Evolutionary conservation across 1,140 invertebrate genomes (phyloP), one percentile per base, ranked within the genome.

Genomic region (Prorops nasuta): DNA sequence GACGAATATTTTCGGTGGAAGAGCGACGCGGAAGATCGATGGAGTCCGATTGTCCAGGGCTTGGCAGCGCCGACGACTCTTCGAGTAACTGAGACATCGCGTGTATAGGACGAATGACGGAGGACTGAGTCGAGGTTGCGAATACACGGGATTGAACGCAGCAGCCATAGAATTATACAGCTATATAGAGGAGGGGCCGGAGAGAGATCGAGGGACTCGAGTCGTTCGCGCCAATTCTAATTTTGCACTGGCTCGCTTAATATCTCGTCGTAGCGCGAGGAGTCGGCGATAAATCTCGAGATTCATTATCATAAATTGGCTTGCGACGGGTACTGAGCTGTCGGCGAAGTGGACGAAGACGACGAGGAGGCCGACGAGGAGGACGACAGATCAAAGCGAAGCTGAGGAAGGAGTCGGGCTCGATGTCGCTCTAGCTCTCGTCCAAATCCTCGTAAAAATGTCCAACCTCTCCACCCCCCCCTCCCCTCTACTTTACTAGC

Each of bases 291-390:
- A 66, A 66, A 64, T 64, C 59, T 64, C 42, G 10, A 35, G 51
- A 56, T 59, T 66, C 63, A 66, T 66, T 66, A 66, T 66, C 64
- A 66, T 66, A 66, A 66, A 66, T 66, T 66, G 58, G 61, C 49
- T 37, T 19, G n/a, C n/a, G 54, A 55, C 57, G 50, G 52, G 6
- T 15, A 39, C 50, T 28, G 32, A 49, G 41, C 24, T 51, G 53
- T 59, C 56, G 41, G 34, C 28, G 45, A n/a, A 32, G 56, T 56
- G 51, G 56, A 61, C 51, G 59, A 46, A 58, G 58, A 60, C 56
- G 52, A 21, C 40, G 41, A 49, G 32, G 38, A 44, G 21, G 22
- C 34, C 44, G 51, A 37, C 54, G n/a, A n/a, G n/a, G 19, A 49
- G 56, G 49, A 44, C 52, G 56, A 60, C 60, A 60, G 60, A 62